Base-by-base conservation (phyloP, 2,113 vertebrate genomes). In the Notarius quadriscutis region DNA sequence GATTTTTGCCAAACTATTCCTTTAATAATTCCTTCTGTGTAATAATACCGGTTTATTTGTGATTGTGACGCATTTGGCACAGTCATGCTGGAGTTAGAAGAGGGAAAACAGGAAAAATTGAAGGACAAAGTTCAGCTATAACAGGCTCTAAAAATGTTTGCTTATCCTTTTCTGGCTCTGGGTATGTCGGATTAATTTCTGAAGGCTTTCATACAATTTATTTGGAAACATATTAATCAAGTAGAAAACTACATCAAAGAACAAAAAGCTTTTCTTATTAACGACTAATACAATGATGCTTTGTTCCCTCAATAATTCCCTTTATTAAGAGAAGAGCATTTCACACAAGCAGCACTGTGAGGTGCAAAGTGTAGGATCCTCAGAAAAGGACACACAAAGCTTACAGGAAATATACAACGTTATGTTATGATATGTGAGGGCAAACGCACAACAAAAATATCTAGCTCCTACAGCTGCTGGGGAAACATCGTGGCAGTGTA, bases 51-150 rank as follows among this genome's bases (percentile, higher is more conserved):
- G 48, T 86, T 67, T 85, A 65, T 57, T 79, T 34, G 17, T 12
- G 14, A 22, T 41, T 11, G 25, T 86, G 74, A 80, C 6, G 53
- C 53, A 48, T 25, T 80, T 79, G 60, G 50, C 48, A 53, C 9
- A 65, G 48, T 77, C 34, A 78, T 63, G 41, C 25, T 15, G 72
- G n/a, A 41, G 22, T 30, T 78, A 30, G 22, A 62, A 18, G 5
- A 86, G 7, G 20, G 17, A 81, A 60, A 81, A 41, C 18, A 25
- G 50, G 6, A 86, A 17, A 69, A 80, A 67, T 1, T 55, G 60
- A 34, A 80, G 75, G 75, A 65, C 75, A 69, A 86, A 80, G 85
- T 80, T 50, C 75, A 80, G 62, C 10, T 41, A 15, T 79, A 78
- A 69, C 18, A 55, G 6, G 27, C 11, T 78, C 50, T 65, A 69